Conservation (phyloP, 2,888 invertebrate genomes). For the Darwinula stevensoni region DNA sequence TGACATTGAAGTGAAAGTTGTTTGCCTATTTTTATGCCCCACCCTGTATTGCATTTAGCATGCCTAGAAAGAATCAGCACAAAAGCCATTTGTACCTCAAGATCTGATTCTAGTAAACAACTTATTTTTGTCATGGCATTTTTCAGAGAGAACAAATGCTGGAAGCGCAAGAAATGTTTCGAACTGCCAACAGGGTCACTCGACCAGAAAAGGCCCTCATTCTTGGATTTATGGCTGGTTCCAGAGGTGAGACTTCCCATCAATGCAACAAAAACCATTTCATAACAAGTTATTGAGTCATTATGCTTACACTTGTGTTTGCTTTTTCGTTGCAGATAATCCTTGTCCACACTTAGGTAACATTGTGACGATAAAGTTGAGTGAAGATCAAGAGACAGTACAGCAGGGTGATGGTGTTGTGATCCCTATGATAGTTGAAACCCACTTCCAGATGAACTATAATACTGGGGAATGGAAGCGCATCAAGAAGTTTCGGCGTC, state of each 20-base stretch:
- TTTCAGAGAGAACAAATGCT: conserved; percentile 78
- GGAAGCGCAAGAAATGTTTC: conserved; percentile 92
- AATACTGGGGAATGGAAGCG: conserved; percentile 90
- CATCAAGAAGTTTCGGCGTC: conserved; percentile 74
- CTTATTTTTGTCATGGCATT: too few relatives aligned
- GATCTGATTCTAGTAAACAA: too few relatives aligned
- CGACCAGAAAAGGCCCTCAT: conserved; percentile 89
- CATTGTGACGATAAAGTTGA: conserved; percentile 79
- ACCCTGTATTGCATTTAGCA: too few relatives aligned
- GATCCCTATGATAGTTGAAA: conserved; percentile 50
- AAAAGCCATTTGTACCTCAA: too few relatives aligned
- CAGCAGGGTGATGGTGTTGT: conserved; percentile 54
- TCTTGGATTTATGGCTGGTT: conserved; percentile 94
- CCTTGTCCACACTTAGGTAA: conserved; percentile 91
- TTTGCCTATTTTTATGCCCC: too few relatives aligned
- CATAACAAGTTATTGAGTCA: background rate
- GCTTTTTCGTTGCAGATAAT: conserved; percentile 34
- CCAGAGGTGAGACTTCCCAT: conserved; percentile 32
- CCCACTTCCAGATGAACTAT: conserved; percentile 96
- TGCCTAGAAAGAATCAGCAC: too few relatives aligned
- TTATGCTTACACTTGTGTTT: background rate
- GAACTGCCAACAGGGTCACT: conserved; percentile 79
- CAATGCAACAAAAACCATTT: background rate
- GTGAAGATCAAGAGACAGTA: conserved; percentile 66
- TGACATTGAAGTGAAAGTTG: too few relatives aligned